Evolutionary conservation across 2,113 vertebrate species (phyloP).

Genomic region (rabbit (Oryctolagus cuniculus)): mOryCun1.1 NC_091434.1:104687501-104688000

Average conservation of each 20-base stretch:
- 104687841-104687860: slow-evolving; percentile 83
- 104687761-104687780: slow-evolving; percentile 70
- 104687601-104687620: slow-evolving; percentile 47
- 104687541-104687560: slow-evolving; percentile 40
- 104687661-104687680: neutral
- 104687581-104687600: slow-evolving; percentile 43
- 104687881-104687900: slow-evolving; percentile 87
- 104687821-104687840: slow-evolving; percentile 83
- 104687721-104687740: neutral
- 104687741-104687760: slow-evolving; percentile 55
- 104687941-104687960: slow-evolving; percentile 90
- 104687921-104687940: slow-evolving; percentile 90
- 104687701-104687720: slow-evolving; percentile 26
- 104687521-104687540: neutral
- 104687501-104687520: neutral
- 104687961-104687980: slow-evolving; percentile 81
- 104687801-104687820: slow-evolving; percentile 82
- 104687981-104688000: slow-evolving; percentile 89
- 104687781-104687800: slow-evolving; percentile 71
- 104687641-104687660: neutral
- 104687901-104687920: slow-evolving; percentile 89
- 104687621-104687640: slow-evolving; percentile 11
- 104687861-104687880: slow-evolving; percentile 84
- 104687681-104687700: slow-evolving; percentile 17
- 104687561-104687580: slow-evolving; percentile 48